Evolutionary conservation across 1,140 invertebrate genomes (phyloP), one percentile per base, ranked within the genome.

Genomic region (Calliphora vicina): DNA sequence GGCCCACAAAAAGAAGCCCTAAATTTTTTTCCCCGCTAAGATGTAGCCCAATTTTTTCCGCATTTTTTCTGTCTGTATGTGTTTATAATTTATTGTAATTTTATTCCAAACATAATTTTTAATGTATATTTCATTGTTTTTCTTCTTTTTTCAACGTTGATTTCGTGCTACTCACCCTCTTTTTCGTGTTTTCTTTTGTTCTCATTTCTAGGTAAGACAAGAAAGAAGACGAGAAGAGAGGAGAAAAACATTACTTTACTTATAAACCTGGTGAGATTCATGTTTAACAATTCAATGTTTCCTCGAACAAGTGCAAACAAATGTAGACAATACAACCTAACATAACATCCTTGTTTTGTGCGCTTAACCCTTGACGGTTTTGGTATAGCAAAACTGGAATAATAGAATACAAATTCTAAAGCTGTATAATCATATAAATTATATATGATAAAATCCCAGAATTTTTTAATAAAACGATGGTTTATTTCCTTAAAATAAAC

Each of bases 91-190:
- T 57, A 57, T 57, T 57, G n/a, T 15, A 23, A 67, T 23, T 67
- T 67, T 67, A 67, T 67, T 67, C 61, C n/a, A 23, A 67, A 67
- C n/a, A 67, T 67, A 67, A 67, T 67, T 67, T 67, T 67, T 67
- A 67, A 67, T 67, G 61, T 23, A 17, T 67, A 67, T 23, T 67
- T 67, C 20, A 67, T 67, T 67, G 61, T 67, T 67, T 15, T 67
- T 67, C n/a, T 67, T 67, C 8, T 23, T 50, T 13, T 50, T 50
- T 35, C 8, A 8, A 35, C 13, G 10, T 50, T 50, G 12, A 50
- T 17, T 50, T 50, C 12, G 12, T 50, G 12, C 17, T 10, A 2
- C 45, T 50, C 45, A 50, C 45, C 2, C 45, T 50, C 12, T 15
- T n/a, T 57, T 57, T 13, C 50, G 4, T 57, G 5, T 57, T 57